These are phyloP conservation scores for Holotrichia oblita DNA, from an alignment of 1,140 invertebrate genomes.

Conservation along the genomic window DNA sequence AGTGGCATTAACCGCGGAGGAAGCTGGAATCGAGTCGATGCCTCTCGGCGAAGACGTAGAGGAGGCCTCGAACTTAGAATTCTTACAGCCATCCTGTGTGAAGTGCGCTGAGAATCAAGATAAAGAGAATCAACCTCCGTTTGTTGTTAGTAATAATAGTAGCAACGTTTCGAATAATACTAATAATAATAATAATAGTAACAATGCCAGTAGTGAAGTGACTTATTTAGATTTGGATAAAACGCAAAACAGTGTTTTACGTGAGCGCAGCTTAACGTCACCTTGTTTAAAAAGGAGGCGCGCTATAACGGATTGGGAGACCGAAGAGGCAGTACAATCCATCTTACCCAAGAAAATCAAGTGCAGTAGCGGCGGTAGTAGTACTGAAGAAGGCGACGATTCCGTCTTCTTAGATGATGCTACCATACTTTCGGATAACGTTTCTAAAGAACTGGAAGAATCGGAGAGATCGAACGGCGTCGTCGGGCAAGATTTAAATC, in stretches of 20 bases:
- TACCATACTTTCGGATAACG: conserved; percentile 57
- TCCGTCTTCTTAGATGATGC: conserved; percentile 61
- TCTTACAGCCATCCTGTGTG: conserved; percentile 52
- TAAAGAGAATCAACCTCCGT: conserved; percentile 60
- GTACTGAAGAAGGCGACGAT: conserved; percentile 56
- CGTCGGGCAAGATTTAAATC: neutral
- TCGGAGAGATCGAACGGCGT: conserved; percentile 39
- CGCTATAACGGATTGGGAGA: conserved; percentile 65
- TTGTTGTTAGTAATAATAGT: conserved; percentile 33
- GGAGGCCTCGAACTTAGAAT: conserved; percentile 49
- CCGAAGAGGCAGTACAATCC: conserved; percentile 64
- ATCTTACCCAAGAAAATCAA: conserved; percentile 63
- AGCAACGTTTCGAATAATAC: conserved; percentile 11
- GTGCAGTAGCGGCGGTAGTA: conserved; percentile 37
- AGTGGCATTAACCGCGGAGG: conserved; percentile 59
- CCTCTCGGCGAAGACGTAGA: conserved; percentile 48
- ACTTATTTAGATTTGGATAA: conserved; percentile 64
- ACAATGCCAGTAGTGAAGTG: conserved; percentile 50
- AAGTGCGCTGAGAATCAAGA: conserved; percentile 58
- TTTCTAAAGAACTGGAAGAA: conserved; percentile 56
- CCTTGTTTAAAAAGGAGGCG: conserved; percentile 62
- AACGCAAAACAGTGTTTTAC: conserved; percentile 50
- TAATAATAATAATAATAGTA: conserved; percentile 34
- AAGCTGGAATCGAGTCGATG: conserved; percentile 56
- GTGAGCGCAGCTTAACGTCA: conserved; percentile 52